Base-by-base conservation (phyloP, 2,888 invertebrate genomes). In the Dorcus parallelipipedus region DNA sequence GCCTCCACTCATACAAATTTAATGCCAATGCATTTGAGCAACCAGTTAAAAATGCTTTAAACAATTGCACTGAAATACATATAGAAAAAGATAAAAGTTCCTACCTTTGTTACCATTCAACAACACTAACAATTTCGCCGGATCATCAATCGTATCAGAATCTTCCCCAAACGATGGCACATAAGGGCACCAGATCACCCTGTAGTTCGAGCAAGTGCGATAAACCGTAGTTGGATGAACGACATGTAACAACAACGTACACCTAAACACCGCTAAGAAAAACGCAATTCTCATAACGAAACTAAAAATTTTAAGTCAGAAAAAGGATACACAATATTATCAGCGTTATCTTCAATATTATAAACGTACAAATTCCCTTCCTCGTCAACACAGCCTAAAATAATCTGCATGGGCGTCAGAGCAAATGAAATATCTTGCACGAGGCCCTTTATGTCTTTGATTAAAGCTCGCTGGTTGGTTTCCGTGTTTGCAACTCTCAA, bases 351-450 rank as follows among this genome's bases (percentile, higher is more conserved):
- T 72, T 87, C 86, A 67, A 94, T 88, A 69, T 88, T 85, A 73
- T 93, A 88, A 52, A 97, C 87, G 76, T 90, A 90, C 63, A 97
- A 83, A 71, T 87, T 89, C 47, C 95, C 95, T 67, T 84, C 83
- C 68, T 90, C 90, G 78, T 97, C 97, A 52, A 96, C 91, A 67
- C 90, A 91, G 0, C 93, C 97, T 42, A 97, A 79, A 59, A 95
- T 83, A 42, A 91, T 86, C 67, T 91, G 87, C 55, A 85, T 83
- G 63, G 86, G 84, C 48, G 91, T 87, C 75, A 92, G 89, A 3
- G 96, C 93, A 80, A 97, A 97, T 1, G 95, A 87, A 50, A 97
- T 78, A 77, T 97, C 97, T 76, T 92, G 86, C n/a, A 97, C 90
- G 76, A 90, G 84, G 41, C 94, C 95, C 52, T 86, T 86, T 83